Evolutionary conservation across 2,888 invertebrate species (phyloP).

Genomic region (Ptychoptera albimana): DNA sequence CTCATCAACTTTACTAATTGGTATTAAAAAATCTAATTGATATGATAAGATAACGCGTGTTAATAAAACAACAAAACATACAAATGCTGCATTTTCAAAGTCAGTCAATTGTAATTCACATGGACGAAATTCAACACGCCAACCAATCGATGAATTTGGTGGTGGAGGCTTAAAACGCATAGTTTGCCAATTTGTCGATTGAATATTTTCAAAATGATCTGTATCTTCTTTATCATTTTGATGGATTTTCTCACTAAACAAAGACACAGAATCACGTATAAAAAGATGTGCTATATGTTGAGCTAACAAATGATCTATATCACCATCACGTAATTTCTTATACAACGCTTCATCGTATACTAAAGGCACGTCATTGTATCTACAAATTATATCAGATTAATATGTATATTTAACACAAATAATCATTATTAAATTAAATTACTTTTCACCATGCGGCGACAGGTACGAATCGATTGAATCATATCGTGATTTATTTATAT

Average conservation of each 20-base stretch:
- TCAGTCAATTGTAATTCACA: conserved; percentile 97
- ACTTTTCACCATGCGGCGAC: conserved; percentile 69
- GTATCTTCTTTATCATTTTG: conserved; percentile 88
- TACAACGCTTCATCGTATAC: conserved; percentile 74
- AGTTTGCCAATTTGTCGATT: conserved; percentile 99
- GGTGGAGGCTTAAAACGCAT: conserved; percentile 99
- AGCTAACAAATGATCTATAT: conserved; percentile 84
- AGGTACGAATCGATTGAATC: conserved; percentile 97
- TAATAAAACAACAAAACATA: conserved; percentile 91
- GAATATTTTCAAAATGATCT: conserved; percentile 99
- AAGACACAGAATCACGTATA: conserved; percentile 88
- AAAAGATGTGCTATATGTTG: conserved; percentile 96
- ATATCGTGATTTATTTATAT: conserved; percentile 87
- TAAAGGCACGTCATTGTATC: conserved; percentile 87
- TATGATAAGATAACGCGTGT: conserved; percentile 95
- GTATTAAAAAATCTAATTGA: conserved; percentile 88
- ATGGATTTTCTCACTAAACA: conserved; percentile 88
- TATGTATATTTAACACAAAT: too few relatives aligned
- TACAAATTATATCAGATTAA: conserved; percentile 16
- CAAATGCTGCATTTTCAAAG: conserved; percentile 98
- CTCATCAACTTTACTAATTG: conserved; percentile 94
- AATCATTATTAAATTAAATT: conserved; percentile 6
- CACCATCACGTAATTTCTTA: conserved; percentile 64
- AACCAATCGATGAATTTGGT: conserved; percentile 89
- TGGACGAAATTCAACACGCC: conserved; percentile 98